Base-by-base conservation (phyloP, 2,797 vertebrate genomes). In the Hydrolagus colliei region DNA sequence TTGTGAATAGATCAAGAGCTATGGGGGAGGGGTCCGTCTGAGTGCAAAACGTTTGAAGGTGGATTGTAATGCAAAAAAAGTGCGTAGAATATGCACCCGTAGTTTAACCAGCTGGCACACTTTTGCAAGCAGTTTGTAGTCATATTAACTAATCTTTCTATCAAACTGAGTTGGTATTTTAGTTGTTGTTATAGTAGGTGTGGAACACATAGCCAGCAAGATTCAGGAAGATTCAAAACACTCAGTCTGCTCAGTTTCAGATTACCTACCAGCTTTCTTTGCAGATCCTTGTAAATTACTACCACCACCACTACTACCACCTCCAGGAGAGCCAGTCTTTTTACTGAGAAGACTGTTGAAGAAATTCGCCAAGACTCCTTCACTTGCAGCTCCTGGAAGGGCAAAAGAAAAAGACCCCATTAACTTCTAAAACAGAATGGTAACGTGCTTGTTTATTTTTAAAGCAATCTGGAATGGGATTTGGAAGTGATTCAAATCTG, bases 271-370 rank as follows among this genome's bases (percentile, higher is more conserved):
- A 93, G 97, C 96, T 90, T 99, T 99, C 91, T 98, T 97, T 90
- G 96, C 95, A 75, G 97, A 96, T 71, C 97, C 92, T 84, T 97
- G 95, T 73, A 97, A 94, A 90, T 92, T 96, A 91, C 96, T 89
- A 86, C 92, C 94, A 7, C 93, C 95, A 85, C 92, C 87, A 84
- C 94, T 93, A 68, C 96, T 95, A 0, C 94, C 92, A 65, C 96
- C 93, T 3, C 96, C 96, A 1, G 96, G 95, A 35, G 97, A 95
- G 12, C 97, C 97, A 0, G 97, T 96, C 94, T 99, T 99, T 92
- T 99, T 99, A 89, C 96, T 99, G 92, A 99, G 91, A 89, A 99
- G 95, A 88, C 98, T 99, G 90, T 99, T 99, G 90, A 99, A 99
- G 93, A 99, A 99, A 90, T 99, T 99, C 86, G 98, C 97, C 91